phyloP scores from a whole-genome alignment of 2,888 invertebrate genomes.

The Drosophila parthenogenetica region DNA sequence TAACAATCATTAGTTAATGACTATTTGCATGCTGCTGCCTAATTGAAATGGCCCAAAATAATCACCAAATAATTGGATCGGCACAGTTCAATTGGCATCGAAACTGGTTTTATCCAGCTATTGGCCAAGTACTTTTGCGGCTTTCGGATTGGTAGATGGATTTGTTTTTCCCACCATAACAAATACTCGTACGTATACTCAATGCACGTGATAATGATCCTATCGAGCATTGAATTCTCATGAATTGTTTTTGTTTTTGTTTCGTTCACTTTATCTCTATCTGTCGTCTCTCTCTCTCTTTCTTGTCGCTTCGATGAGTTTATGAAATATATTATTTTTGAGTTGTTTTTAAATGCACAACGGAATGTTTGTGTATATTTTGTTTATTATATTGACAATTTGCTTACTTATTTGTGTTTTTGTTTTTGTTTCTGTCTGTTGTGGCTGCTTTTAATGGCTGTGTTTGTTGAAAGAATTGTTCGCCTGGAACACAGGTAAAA shows the following conservation, averaged over 20 bases:
- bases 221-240: conserved; percentile 41
- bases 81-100: conserved; percentile 27
- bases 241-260: conserved; percentile 63
- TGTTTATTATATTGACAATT: conserved; percentile 56
- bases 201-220: conserved; percentile 63
- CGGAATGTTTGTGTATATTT: conserved; percentile 14
- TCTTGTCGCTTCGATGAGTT: conserved; percentile 19
- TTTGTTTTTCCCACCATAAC: background rate
- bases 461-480: conserved; percentile 18
- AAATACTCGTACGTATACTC: conserved; percentile 26
- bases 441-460: conserved; percentile 29
- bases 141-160: conserved; percentile 15
- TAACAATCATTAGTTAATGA: conserved; percentile 44
- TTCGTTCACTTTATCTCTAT: conserved; percentile 16
- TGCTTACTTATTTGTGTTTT: conserved; percentile 37
- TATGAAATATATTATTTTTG: conserved; percentile 19
- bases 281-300: conserved; percentile 11
- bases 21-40: conserved; percentile 28
- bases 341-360: conserved; percentile 7
- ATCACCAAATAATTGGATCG: conserved; percentile 48
- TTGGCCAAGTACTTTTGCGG: conserved; percentile 21
- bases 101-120: conserved; percentile 42
- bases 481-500: conserved; percentile 5
- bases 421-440: conserved; percentile 6
- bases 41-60: conserved; percentile 44